phyloP scores from a whole-genome alignment of 2,888 invertebrate genomes.

The Masnerella sp. region DNA sequence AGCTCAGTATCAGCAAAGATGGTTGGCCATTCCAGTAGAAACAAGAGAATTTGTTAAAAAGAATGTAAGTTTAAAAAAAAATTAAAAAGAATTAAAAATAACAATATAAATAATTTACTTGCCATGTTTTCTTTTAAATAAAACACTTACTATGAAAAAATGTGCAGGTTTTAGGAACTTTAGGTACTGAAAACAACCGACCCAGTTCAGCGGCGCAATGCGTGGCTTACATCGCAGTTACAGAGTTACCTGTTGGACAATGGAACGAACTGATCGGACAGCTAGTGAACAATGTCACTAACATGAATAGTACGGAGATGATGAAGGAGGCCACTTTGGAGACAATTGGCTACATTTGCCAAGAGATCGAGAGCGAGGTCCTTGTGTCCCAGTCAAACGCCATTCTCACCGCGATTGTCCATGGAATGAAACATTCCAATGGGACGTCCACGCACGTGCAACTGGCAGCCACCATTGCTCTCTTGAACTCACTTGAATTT shows the following conservation, averaged over 20 bases:
- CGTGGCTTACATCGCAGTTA: conserved; percentile 98
- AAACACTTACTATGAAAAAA: too few species aligned
- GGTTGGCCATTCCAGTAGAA: conserved; percentile 94
- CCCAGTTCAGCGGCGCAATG: conserved; percentile 99
- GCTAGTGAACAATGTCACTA: conserved; percentile 94
- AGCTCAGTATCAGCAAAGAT: conserved; percentile 91
- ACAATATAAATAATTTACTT: not conserved
- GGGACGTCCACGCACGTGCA: conserved; percentile 96
- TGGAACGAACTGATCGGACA: conserved; percentile 95
- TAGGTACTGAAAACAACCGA: conserved; percentile 96
- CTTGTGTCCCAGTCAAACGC: conserved; percentile 95
- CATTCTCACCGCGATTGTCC: conserved; percentile 98
- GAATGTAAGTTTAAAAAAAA: conserved; percentile 85
- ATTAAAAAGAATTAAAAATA: not conserved
- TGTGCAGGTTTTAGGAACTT: conserved; percentile 88
- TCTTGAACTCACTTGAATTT: conserved; percentile 98
- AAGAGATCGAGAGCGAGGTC: conserved; percentile 97
- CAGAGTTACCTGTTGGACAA: conserved; percentile 93
- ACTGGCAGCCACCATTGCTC: conserved; percentile 96
- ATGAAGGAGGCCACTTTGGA: conserved; percentile 98
- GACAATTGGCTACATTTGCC: conserved; percentile 99
- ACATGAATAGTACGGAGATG: conserved; percentile 91
- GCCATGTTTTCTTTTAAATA: too few species aligned
- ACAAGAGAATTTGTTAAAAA: conserved; percentile 93
- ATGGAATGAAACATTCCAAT: conserved; percentile 94